Conservation (phyloP, 1,140 invertebrate species). For the Diabrotica undecimpunctata region DNA sequence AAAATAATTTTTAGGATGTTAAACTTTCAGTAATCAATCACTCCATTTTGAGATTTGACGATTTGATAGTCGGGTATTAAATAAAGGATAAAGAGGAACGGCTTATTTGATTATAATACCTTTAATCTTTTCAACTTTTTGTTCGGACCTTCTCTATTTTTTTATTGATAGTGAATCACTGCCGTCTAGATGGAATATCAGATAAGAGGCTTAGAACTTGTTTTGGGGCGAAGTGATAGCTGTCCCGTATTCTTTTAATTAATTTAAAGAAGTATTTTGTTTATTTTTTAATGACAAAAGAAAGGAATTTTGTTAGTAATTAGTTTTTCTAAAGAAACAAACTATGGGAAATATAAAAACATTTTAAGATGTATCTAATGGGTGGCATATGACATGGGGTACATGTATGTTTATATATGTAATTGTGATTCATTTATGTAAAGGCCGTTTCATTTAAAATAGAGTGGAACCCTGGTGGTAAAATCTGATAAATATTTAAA, state of each 20-base stretch:
- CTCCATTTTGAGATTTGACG: neutral
- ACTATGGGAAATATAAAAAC: neutral
- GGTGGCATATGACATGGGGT: neutral
- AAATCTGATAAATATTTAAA: no score
- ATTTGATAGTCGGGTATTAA: slow-evolving; percentile 10
- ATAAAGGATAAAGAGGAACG: slow-evolving; percentile 6
- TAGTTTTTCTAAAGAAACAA: slow-evolving; percentile 6
- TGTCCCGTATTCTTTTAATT: slow-evolving; percentile 11
- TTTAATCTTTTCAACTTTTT: slow-evolving; percentile 9
- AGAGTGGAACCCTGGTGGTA: no score
- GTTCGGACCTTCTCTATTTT: neutral
- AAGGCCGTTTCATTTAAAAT: no score
- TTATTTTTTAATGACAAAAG: slow-evolving; percentile 4
- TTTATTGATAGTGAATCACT: slow-evolving; percentile 12
- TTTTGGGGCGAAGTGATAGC: slow-evolving; percentile 9
- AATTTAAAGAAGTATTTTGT: slow-evolving; percentile 4
- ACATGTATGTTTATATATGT: neutral
- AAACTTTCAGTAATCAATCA: slow-evolving; percentile 20
- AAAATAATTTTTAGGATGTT: neutral
- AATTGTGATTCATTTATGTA: neutral
- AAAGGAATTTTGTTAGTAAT: slow-evolving; percentile 6
- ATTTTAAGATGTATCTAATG: neutral
- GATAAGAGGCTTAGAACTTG: slow-evolving; percentile 10
- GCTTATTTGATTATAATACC: slow-evolving; percentile 13
- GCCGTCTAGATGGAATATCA: slow-evolving; percentile 12